Evolutionary conservation across 2,888 invertebrate species (phyloP).

Genomic region (Drosophila setosimentum): DNA sequence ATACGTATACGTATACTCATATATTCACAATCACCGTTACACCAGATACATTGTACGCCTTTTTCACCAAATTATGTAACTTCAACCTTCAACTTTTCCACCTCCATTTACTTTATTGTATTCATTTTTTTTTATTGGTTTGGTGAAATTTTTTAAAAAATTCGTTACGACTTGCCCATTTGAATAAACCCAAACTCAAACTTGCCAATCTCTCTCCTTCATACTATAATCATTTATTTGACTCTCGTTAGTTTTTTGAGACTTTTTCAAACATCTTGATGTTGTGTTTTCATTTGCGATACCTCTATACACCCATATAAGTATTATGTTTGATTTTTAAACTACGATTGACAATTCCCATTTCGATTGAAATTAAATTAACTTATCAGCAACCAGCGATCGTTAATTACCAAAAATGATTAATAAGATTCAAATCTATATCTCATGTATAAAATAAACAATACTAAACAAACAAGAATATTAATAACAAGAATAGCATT

Average conservation of each 20-base stretch:
- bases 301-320: constrained; percentile 45
- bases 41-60: constrained; percentile 65
- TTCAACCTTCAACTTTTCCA: constrained; percentile 40
- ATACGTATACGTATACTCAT: constrained; percentile 43
- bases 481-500: constrained; percentile 21
- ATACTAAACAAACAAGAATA: constrained; percentile 22
- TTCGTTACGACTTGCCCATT: constrained; percentile 35
- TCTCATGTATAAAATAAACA: constrained; percentile 19
- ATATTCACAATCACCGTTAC: constrained; percentile 53
- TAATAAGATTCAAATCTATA: constrained; percentile 20
- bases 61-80: constrained; percentile 49
- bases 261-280: constrained; percentile 83
- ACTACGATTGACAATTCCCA: constrained; percentile 38
- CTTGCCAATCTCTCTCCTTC: constrained; percentile 24
- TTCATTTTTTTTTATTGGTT: constrained; percentile 13
- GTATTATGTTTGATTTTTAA: constrained; percentile 43
- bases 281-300: constrained; percentile 83
- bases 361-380: constrained; percentile 34
- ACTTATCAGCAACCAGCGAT: constrained; percentile 51
- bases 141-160: constrained; percentile 23
- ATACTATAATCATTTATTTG: constrained; percentile 49
- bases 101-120: constrained; percentile 49
- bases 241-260: constrained; percentile 75
- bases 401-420: constrained; percentile 30
- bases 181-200: constrained; percentile 31